Base-by-base conservation (phyloP, 2,113 vertebrate species). In the Cyanoderma ruficeps region DNA sequence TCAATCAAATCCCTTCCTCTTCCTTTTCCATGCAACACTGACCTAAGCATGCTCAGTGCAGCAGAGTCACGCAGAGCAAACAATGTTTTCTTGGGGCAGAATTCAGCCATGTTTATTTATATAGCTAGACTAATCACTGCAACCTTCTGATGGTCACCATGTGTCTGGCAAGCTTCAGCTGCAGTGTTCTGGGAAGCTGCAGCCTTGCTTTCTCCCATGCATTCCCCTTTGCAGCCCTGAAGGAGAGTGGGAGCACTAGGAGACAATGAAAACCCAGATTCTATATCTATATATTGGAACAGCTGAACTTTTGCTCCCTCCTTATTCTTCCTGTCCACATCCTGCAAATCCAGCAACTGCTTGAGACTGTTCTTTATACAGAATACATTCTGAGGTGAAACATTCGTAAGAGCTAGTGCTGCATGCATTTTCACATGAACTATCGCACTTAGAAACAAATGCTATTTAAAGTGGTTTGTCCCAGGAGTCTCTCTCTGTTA, bases 401-500 rank as follows among this genome's bases (percentile, higher is more conserved):
- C 87, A 57, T 64, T 92, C 6, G 11, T 78, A 94, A 89, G 75
- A 89, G 56, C 61, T 68, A 42, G 57, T 15, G 61, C 87, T 72
- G 89, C n/a, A 56, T 30, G 80, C 69, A 91, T 93, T 97, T 96
- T 97, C 96, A 96, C 95, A 97, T 95, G 96, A 97, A 97, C 96
- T 94, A 71, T 89, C 49, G 52, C 94, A 93, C 95, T 95, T 92
- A 89, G 95, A 92, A 97, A 89, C 60, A 93, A 94, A 89, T 87
- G 91, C 95, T 96, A 97, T 97, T 96, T 97, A 93, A 94, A 97
- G 95, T 84, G 77, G 81, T 31, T 89, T 93, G 94, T 97, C 96
- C 95, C 96, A 94, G 89, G 93, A 96, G 95, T 96, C 87, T 82
- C 76, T 60, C 93, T 67, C 72, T 75, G 83, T 92, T 70, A 50